phyloP scores from a whole-genome alignment of 2,797 vertebrate genomes.

The Tenualosa ilisha region DNA sequence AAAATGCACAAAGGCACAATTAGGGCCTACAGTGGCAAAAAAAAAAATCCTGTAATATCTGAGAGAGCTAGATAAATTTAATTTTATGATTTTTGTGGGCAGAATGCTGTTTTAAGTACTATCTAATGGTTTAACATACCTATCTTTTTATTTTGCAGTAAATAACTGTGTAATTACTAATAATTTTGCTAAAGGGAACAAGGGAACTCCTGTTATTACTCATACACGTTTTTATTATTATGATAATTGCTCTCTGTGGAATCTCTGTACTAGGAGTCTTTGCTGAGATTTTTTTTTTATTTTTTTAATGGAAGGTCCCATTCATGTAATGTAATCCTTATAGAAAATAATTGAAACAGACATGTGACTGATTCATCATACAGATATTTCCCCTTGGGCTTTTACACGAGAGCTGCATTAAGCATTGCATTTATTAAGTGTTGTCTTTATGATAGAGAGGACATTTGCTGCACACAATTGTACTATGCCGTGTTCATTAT shows the following conservation, averaged over 20 bases:
- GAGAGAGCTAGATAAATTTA: not conserved
- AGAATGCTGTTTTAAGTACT: not conserved
- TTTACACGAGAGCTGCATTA: slow-evolving; percentile 12
- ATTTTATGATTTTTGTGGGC: not conserved
- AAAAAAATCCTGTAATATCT: too few species aligned
- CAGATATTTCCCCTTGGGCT: not conserved
- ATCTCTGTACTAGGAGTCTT: not conserved
- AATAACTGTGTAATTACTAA: not conserved
- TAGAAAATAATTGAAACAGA: not conserved
- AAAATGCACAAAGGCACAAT: not conserved
- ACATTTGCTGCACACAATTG: not conserved
- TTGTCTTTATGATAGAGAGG: not conserved
- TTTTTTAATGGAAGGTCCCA: not conserved
- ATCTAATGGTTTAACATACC: not conserved
- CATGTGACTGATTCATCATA: not conserved
- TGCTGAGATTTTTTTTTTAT: not conserved
- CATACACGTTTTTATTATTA: not conserved
- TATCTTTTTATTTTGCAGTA: not conserved
- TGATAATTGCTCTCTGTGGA: not conserved
- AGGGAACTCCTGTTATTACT: not conserved
- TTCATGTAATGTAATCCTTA: not conserved
- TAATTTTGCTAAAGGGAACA: not conserved
- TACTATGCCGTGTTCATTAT: not conserved
- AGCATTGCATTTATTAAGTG: too few species aligned
- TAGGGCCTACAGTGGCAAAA: not conserved